Evolutionary conservation across 2,797 vertebrate genomes (phyloP).

Genomic region (Sphenodon punctatus): DNA sequence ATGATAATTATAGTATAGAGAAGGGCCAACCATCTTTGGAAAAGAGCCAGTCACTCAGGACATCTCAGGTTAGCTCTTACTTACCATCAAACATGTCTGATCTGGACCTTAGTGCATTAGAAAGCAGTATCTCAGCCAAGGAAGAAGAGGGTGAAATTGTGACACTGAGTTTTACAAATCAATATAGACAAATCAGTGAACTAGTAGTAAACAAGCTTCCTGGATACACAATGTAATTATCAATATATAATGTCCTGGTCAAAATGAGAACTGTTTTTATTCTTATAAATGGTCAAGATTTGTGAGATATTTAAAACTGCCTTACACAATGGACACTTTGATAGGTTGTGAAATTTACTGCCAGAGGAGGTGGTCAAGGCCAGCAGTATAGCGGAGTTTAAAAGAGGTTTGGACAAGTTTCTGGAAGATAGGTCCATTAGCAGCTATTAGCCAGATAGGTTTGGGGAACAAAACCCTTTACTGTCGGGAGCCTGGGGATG

Average conservation of each 20-base stretch:
- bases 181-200: constrained; percentile 86
- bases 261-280: background rate
- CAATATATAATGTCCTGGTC: constrained; percentile 1
- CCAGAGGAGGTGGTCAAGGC: too few species aligned
- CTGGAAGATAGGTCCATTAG: too few species aligned
- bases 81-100: constrained; percentile 57
- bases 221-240: constrained; percentile 88
- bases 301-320: background rate
- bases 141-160: constrained; percentile 75
- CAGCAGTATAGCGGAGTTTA: too few species aligned
- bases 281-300: background rate
- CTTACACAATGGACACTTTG: background rate
- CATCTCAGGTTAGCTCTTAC: constrained; percentile 69
- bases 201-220: constrained; percentile 86
- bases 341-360: background rate
- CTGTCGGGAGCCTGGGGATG: too few species aligned
- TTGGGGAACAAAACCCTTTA: too few species aligned
- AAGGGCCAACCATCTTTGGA: constrained; percentile 46
- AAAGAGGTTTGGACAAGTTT: too few species aligned
- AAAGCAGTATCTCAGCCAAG: constrained; percentile 62
- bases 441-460: too few species aligned
- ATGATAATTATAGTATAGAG: constrained; percentile 27
- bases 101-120: constrained; percentile 55
- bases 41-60: constrained; percentile 54
- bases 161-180: constrained; percentile 74